These are phyloP conservation scores for Ammodytes marinus DNA, from an alignment of 2,113 vertebrate species.

Conservation along the genomic window DNA sequence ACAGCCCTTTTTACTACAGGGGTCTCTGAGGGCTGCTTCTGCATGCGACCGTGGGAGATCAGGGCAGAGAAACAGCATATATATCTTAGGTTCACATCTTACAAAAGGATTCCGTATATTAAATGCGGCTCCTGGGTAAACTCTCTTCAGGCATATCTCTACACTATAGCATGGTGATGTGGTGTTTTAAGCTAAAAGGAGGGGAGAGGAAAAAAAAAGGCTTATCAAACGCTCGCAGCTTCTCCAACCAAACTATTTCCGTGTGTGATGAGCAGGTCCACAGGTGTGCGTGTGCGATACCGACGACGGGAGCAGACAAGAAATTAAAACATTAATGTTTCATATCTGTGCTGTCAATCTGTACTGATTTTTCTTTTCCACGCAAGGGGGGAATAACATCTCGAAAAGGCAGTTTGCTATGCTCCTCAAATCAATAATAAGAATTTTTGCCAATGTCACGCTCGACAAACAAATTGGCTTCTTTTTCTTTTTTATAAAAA, in stretches of 20 bases:
- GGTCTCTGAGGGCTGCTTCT: slow-evolving; percentile 73
- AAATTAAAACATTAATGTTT: slow-evolving; percentile 79
- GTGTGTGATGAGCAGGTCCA: slow-evolving; percentile 57
- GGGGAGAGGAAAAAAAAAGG: slow-evolving; percentile 1
- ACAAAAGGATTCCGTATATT: slow-evolving; percentile 78
- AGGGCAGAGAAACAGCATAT: slow-evolving; percentile 76
- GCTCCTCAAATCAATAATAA: slow-evolving; percentile 64
- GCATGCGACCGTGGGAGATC: slow-evolving; percentile 72
- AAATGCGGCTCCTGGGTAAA: slow-evolving; percentile 78
- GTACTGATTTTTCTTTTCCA: slow-evolving; percentile 38
- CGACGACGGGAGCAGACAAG: slow-evolving; percentile 49
- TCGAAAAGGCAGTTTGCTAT: slow-evolving; percentile 62
- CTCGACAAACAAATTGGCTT: slow-evolving; percentile 48
- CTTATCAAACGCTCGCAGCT: slow-evolving; percentile 76
- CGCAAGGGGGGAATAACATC: slow-evolving; percentile 44
- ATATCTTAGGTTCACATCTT: slow-evolving; percentile 79
- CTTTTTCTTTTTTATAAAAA: slow-evolving; percentile 31
- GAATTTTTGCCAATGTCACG: slow-evolving; percentile 53
- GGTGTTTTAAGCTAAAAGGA: slow-evolving; percentile 74
- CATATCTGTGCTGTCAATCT: slow-evolving; percentile 74
- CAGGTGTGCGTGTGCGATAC: slow-evolving; percentile 74
- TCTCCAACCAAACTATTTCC: slow-evolving; percentile 49
- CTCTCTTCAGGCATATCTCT: slow-evolving; percentile 69
- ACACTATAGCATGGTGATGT: slow-evolving; percentile 46
- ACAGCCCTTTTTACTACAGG: slow-evolving; percentile 64